These are phyloP conservation scores for Eupeodes latifasciatus DNA, from an alignment of 2,888 invertebrate species.

Conservation along the genomic window DNA sequence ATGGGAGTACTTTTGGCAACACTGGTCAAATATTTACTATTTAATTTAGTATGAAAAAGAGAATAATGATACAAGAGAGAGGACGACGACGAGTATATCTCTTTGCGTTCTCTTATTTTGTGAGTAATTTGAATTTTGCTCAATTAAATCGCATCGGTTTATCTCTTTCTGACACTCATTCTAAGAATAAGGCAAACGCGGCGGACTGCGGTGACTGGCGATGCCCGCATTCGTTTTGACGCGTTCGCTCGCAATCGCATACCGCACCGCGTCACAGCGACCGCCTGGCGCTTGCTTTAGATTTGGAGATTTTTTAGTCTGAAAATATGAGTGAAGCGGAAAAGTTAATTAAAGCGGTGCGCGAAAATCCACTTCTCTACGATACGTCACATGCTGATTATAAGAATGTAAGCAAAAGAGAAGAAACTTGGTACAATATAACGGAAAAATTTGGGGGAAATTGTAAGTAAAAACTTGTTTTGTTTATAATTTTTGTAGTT, in stretches of 20 bases:
- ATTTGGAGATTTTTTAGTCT: conserved; percentile 1
- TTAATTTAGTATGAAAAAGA: not conserved
- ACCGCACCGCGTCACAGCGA: not conserved
- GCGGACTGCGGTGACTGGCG: not conserved
- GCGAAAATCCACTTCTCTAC: not conserved
- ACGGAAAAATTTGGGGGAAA: not conserved
- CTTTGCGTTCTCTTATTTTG: conserved; percentile 1
- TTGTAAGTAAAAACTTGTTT: not conserved
- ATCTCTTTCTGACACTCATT: not conserved
- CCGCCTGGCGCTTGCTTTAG: no score
- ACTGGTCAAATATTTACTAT: no score
- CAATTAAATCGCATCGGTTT: not conserved
- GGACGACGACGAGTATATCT: not conserved
- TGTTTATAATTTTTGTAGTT: not conserved
- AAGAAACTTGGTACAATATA: conserved; percentile 18
- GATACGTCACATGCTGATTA: conserved; percentile 12
- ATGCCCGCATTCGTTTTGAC: conserved; percentile 5
- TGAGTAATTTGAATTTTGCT: not conserved
- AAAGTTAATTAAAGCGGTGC: conserved; percentile 13
- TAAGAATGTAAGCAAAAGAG: not conserved
- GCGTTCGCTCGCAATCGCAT: conserved; percentile 7
- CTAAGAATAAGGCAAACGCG: not conserved
- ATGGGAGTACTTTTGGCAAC: no score
- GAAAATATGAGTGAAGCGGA: conserved; percentile 25
- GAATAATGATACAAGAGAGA: not conserved